phyloP scores from a whole-genome alignment of 2,888 invertebrate species.

The Seira musarum region DNA sequence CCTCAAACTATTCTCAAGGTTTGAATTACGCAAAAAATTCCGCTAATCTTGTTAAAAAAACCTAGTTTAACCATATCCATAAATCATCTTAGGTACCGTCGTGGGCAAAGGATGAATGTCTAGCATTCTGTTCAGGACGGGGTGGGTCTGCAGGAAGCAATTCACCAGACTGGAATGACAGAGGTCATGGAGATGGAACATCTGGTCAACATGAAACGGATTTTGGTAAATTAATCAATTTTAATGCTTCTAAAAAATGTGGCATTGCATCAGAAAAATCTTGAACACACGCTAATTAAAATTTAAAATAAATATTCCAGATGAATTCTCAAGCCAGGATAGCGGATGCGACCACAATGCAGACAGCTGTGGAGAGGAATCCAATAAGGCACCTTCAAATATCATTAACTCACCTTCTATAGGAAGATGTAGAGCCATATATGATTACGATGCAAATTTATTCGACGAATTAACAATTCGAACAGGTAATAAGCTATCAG shows the following conservation, averaged over 20 bases:
- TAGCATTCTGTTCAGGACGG: conserved; percentile 66
- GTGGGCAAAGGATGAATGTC: conserved; percentile 81
- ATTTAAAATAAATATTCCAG: conserved; percentile 73
- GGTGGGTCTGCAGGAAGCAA: conserved; percentile 72
- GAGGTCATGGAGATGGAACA: conserved; percentile 87
- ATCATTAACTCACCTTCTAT: conserved; percentile 73
- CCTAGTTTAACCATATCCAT: background rate
- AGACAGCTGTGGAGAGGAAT: conserved; percentile 67
- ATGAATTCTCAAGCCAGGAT: conserved; percentile 87
- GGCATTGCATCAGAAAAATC: background rate
- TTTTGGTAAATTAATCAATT: conserved; percentile 70
- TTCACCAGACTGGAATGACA: conserved; percentile 79
- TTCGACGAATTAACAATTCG: conserved; percentile 87
- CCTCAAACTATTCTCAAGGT: conserved; percentile 85
- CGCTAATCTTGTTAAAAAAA: background rate
- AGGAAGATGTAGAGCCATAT: conserved; percentile 87
- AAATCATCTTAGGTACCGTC: conserved; percentile 78
- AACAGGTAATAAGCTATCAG: conserved; percentile 79
- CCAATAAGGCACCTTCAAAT: conserved; percentile 54
- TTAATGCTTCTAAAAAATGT: background rate
- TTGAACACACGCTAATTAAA: background rate
- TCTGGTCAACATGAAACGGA: conserved; percentile 84
- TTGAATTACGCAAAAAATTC: conserved; percentile 5
- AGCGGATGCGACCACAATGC: conserved; percentile 71
- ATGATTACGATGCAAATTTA: conserved; percentile 89